phyloP scores from a whole-genome alignment of 1,140 invertebrate species.

The Hyposmocoma kahamanoa region DNA sequence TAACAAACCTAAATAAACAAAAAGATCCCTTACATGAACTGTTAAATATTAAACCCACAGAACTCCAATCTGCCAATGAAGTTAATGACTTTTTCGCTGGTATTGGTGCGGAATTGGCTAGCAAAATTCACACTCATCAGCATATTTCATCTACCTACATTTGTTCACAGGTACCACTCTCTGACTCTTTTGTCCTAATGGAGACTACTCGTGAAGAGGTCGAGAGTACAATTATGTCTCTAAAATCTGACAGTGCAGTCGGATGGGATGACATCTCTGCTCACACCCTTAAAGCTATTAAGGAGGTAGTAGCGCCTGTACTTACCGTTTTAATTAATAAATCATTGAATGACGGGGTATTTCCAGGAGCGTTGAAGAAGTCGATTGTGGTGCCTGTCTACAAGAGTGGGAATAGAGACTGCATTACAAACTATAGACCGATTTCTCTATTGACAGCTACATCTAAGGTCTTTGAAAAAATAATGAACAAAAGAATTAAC shows the following conservation, averaged over 20 bases:
- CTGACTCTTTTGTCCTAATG: too few species aligned
- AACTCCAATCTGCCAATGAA: not conserved
- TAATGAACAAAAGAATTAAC: not conserved
- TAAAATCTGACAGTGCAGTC: not conserved
- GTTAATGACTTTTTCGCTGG: constrained; percentile 5
- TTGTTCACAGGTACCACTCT: too few species aligned
- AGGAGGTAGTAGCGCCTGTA: not conserved
- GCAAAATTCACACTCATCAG: not conserved
- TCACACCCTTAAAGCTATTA: not conserved
- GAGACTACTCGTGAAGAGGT: not conserved
- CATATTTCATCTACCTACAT: too few species aligned
- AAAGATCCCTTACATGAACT: constrained; percentile 1
- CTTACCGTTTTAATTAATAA: not conserved
- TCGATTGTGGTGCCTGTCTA: too few species aligned
- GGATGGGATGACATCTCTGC: too few species aligned
- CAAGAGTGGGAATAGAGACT: not conserved
- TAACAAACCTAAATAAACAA: not conserved
- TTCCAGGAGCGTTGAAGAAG: not conserved
- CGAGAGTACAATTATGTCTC: not conserved
- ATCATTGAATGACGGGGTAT: not conserved
- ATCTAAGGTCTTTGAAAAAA: constrained; percentile 6
- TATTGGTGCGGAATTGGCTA: not conserved
- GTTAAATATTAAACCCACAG: not conserved
- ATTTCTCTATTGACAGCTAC: not conserved
- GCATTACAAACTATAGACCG: not conserved